These are phyloP conservation scores for Andrena flavipes DNA, from an alignment of 2,888 invertebrate genomes.

Conservation along the genomic window DNA sequence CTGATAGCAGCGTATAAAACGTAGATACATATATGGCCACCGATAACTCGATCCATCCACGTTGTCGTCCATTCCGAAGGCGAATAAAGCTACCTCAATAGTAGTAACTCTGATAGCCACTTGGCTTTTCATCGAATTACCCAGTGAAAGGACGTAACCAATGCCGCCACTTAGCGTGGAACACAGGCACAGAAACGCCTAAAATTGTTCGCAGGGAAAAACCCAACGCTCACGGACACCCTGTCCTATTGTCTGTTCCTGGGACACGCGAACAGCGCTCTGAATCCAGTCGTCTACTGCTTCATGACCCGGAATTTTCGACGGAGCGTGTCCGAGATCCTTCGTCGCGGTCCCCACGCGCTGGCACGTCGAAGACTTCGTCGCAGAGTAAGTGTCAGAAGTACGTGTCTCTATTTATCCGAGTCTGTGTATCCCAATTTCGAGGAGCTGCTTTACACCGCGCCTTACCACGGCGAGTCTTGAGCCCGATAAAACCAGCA, in stretches of 20 bases:
- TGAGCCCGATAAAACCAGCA: neutral
- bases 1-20: neutral
- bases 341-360: conserved; percentile 80
- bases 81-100: neutral
- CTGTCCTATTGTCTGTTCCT: conserved; percentile 89
- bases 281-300: conserved; percentile 92
- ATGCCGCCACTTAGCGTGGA: neutral
- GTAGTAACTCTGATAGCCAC: neutral
- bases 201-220: conserved; percentile 68
- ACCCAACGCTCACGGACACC: conserved; percentile 82
- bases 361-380: conserved; percentile 65
- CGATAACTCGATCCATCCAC: neutral
- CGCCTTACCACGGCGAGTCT: neutral
- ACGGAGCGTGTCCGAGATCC: conserved; percentile 88
- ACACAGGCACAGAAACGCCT: conserved; percentile 10
- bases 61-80: no score
- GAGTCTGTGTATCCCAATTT: neutral
- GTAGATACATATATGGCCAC: neutral
- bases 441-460: neutral
- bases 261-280: conserved; percentile 91
- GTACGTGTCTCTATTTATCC: neutral
- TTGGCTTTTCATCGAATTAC: conserved; percentile 15
- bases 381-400: conserved; percentile 74
- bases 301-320: conserved; percentile 91
- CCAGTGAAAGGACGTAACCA: neutral